Conservation (phyloP, 35 echinoderm and acorn worm species). For the Lytechinus pictus region DNA sequence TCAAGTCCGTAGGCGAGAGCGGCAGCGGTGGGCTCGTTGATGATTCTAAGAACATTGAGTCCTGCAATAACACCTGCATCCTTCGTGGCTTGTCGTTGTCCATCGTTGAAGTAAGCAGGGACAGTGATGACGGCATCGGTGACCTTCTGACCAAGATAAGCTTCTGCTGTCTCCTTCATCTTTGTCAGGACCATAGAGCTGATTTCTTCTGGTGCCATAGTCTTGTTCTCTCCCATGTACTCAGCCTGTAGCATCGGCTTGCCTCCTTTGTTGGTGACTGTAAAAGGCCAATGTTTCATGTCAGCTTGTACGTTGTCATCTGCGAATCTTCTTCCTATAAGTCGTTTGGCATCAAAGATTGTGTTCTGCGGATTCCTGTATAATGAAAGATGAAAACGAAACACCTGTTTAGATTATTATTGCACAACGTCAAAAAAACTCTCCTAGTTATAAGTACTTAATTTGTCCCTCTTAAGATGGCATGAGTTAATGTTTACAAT, state of each 20-base stretch:
- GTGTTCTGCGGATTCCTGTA: conserved; percentile 77
- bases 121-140: conserved; percentile 78
- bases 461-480: too few species aligned
- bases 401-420: too few species aligned
- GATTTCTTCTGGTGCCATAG: conserved; percentile 79
- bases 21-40: conserved; percentile 78
- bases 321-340: conserved; percentile 70
- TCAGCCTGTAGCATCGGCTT: conserved; percentile 70
- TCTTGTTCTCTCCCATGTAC: conserved; percentile 77
- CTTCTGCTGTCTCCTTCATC: conserved; percentile 81
- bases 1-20: conserved; percentile 75
- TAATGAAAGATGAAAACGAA: not conserved
- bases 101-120: conserved; percentile 69
- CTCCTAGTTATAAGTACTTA: too few species aligned
- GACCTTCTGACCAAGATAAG: conserved; percentile 57
- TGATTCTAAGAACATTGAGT: conserved; percentile 78
- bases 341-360: conserved; percentile 91
- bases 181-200: conserved; percentile 80
- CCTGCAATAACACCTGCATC: conserved; percentile 79
- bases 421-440: too few species aligned
- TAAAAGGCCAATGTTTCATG: conserved; percentile 85
- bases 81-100: conserved; percentile 73
- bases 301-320: conserved; percentile 72
- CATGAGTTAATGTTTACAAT: too few species aligned
- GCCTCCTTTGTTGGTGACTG: conserved; percentile 55